These are phyloP conservation scores for Acutogordius australiensis DNA, from an alignment of 2,888 invertebrate genomes.

Conservation along the genomic window DNA sequence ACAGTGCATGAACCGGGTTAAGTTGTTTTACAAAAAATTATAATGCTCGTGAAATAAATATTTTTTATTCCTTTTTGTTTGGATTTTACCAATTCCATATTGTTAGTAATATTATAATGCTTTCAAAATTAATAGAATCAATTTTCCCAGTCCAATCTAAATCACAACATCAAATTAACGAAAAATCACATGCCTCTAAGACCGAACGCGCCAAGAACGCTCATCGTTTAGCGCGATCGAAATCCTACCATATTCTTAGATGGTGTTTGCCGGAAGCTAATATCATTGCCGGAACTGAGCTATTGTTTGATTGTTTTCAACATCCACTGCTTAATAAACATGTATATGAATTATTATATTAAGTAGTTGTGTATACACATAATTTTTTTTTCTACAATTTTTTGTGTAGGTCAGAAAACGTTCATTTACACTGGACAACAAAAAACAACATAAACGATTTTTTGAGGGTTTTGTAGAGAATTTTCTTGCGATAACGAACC, in stretches of 20 bases:
- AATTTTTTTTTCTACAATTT: not conserved
- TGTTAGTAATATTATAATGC: too few species aligned
- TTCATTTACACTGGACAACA: too few species aligned
- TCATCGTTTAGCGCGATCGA: not conserved
- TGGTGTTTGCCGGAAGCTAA: not conserved
- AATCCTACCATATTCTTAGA: not conserved
- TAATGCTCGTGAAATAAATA: too few species aligned
- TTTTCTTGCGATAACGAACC: too few species aligned
- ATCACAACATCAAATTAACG: not conserved
- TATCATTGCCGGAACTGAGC: not conserved
- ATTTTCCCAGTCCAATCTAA: not conserved
- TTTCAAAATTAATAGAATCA: not conserved
- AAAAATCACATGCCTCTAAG: not conserved
- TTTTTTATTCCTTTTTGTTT: too few species aligned
- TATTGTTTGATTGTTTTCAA: slow-evolving; percentile 2
- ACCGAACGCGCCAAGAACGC: not conserved
- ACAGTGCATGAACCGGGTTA: too few species aligned
- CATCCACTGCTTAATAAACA: slow-evolving; percentile 1
- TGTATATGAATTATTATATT: not conserved
- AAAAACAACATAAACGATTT: too few species aligned
- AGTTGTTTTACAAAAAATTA: too few species aligned
- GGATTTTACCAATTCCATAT: too few species aligned
- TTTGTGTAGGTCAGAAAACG: not conserved
- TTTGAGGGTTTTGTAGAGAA: too few species aligned
- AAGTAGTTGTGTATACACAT: not conserved